A percentile compares a stretch with the other conserved stretches of the same genome.
These are phyloP conservation scores for Malachius bipustulatus DNA, from an alignment of 2,888 invertebrate species.

Conservation along the genomic window DNA sequence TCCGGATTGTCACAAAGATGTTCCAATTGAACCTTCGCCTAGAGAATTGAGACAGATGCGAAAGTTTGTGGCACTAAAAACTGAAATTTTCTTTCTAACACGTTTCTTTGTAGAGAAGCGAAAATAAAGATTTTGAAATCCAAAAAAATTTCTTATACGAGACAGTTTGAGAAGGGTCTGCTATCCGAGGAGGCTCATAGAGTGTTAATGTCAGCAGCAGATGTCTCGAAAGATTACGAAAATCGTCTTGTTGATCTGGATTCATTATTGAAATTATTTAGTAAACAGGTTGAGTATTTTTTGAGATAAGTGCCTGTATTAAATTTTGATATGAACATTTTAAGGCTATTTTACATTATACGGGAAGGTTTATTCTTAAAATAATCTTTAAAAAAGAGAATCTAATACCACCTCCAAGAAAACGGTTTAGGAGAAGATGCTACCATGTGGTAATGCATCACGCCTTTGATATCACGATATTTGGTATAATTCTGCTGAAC, in stretches of 20 bases:
- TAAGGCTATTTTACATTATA: too few relatives aligned
- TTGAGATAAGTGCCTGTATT: too few relatives aligned
- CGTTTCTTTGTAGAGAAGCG: not conserved
- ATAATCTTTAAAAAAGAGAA: too few relatives aligned
- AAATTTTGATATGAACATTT: too few relatives aligned
- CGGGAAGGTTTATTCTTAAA: too few relatives aligned
- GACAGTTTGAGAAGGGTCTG: conserved; percentile 1
- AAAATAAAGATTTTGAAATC: not conserved
- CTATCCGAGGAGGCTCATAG: not conserved
- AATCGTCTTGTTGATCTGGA: not conserved
- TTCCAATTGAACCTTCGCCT: not conserved
- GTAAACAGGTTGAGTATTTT: too few relatives aligned
- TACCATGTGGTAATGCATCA: not conserved
- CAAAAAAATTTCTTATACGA: not conserved
- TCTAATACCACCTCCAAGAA: too few relatives aligned
- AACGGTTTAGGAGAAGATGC: too few relatives aligned
- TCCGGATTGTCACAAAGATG: not conserved
- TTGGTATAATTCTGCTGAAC: not conserved
- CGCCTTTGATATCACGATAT: not conserved
- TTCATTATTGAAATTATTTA: not conserved
- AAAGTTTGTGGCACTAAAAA: too few relatives aligned
- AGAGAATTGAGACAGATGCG: not conserved
- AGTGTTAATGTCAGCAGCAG: not conserved
- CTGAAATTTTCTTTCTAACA: not conserved
- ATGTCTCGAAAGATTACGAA: not conserved